These are phyloP conservation scores for Diplodus sargus DNA, from an alignment of 2,797 vertebrate genomes.

Conservation along the genomic window DNA sequence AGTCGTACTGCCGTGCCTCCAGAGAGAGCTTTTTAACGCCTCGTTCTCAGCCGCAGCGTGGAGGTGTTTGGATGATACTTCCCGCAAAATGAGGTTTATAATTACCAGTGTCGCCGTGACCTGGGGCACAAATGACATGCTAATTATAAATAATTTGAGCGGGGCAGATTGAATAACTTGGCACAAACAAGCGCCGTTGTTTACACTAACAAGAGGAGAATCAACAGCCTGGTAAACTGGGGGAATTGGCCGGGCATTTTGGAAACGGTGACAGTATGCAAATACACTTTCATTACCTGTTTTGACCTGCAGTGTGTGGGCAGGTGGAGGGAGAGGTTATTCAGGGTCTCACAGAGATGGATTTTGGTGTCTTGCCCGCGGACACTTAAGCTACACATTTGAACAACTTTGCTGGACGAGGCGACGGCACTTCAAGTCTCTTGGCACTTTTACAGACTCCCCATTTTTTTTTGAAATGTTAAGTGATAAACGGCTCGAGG, in stretches of 20 bases:
- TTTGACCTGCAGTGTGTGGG: slow-evolving; percentile 3
- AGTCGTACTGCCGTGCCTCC: slow-evolving; percentile 1
- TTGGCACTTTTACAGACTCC: background rate
- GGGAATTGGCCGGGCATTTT: slow-evolving; percentile 15
- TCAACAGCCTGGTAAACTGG: slow-evolving; percentile 34
- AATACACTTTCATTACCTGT: slow-evolving; percentile 32
- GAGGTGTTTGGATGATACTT: slow-evolving; percentile 22
- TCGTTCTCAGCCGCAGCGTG: background rate
- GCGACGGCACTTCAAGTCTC: background rate
- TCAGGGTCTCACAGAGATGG: background rate
- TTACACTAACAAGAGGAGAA: slow-evolving; percentile 48
- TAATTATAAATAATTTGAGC: slow-evolving; percentile 75
- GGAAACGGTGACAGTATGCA: background rate
- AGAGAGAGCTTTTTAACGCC: slow-evolving; percentile 25
- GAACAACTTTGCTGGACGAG: slow-evolving; percentile 1
- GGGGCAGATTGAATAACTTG: slow-evolving; percentile 51
- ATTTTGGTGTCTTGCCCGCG: slow-evolving; percentile 20
- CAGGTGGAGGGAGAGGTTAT: background rate
- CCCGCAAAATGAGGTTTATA: slow-evolving; percentile 58
- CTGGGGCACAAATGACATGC: slow-evolving; percentile 50
- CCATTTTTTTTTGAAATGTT: background rate
- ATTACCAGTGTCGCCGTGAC: slow-evolving; percentile 62
- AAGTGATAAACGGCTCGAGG: background rate
- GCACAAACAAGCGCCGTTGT: slow-evolving; percentile 56
- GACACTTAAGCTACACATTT: background rate